phyloP scores from a whole-genome alignment of 1,140 invertebrate species.

The Dufourea novaeangliae region DNA sequence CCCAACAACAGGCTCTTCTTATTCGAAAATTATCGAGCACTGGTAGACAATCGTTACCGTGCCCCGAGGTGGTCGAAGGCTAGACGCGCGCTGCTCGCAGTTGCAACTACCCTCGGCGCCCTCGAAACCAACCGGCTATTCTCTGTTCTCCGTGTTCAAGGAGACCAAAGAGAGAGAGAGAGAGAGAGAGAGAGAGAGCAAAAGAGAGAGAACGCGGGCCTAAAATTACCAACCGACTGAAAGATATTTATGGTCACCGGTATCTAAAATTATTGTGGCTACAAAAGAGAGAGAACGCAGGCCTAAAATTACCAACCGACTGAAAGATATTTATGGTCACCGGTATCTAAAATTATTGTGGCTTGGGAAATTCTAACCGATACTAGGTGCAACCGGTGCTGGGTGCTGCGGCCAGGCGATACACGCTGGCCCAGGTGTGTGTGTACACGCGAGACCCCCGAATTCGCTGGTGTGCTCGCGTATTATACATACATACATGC shows the following conservation, averaged over 20 bases:
- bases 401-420: constrained; percentile 45
- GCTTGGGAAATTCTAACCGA: constrained; percentile 55
- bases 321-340: constrained; percentile 52
- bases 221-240: constrained; percentile 50
- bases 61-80: background rate
- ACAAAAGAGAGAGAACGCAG: constrained; percentile 14
- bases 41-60: background rate
- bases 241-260: constrained; percentile 50
- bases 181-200: too few relatives aligned
- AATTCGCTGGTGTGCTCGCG: background rate
- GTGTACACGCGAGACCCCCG: background rate
- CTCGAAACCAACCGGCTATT: too few relatives aligned
- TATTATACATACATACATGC: too few relatives aligned
- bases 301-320: constrained; percentile 49
- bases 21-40: background rate
- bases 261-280: constrained; percentile 55
- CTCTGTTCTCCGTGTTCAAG: too few relatives aligned
- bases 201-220: constrained; percentile 14
- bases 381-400: constrained; percentile 53
- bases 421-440: constrained; percentile 45
- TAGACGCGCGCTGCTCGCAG: background rate
- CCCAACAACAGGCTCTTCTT: too few relatives aligned
- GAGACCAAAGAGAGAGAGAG: too few relatives aligned
- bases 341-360: constrained; percentile 53
- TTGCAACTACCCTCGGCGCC: too few relatives aligned